phyloP scores from a whole-genome alignment of 2,797 vertebrate species.

The Morus bassanus region DNA sequence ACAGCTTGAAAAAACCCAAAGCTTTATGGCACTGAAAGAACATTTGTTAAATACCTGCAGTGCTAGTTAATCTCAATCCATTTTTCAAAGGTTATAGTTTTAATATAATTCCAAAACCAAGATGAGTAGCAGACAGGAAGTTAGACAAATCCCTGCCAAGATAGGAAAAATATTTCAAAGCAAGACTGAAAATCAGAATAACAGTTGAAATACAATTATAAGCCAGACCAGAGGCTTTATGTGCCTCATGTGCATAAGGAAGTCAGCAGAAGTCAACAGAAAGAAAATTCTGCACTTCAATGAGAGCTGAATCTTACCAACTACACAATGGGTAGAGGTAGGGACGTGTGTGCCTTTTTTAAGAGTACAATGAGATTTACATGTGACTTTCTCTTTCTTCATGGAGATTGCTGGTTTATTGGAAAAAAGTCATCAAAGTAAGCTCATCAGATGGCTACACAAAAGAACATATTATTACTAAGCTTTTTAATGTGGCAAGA shows the following conservation, averaged over 20 bases:
- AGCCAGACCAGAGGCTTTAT: background rate
- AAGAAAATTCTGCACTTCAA: background rate
- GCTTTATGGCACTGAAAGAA: background rate
- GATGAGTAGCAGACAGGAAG: background rate
- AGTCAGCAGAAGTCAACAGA: background rate
- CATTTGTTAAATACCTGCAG: slow-evolving; percentile 14
- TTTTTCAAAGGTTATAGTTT: slow-evolving; percentile 33
- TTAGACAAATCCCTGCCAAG: background rate
- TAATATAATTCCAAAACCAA: background rate
- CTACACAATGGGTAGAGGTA: background rate
- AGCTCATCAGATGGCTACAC: slow-evolving; percentile 13
- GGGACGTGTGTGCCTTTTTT: background rate
- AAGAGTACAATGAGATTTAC: background rate
- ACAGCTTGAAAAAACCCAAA: background rate
- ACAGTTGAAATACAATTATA: background rate
- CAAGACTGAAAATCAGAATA: background rate
- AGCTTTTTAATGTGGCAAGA: slow-evolving; percentile 36
- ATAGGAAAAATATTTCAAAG: background rate
- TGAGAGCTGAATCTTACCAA: background rate
- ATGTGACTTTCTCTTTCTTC: slow-evolving; percentile 2
- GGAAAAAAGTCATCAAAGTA: slow-evolving; percentile 25
- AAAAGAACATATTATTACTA: slow-evolving; percentile 53
- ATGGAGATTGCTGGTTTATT: background rate
- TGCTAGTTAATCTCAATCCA: slow-evolving; percentile 6
- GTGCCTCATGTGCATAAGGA: background rate